phyloP scores from a whole-genome alignment of 2,113 vertebrate genomes.

The Clarias macrocephalus region DNA sequence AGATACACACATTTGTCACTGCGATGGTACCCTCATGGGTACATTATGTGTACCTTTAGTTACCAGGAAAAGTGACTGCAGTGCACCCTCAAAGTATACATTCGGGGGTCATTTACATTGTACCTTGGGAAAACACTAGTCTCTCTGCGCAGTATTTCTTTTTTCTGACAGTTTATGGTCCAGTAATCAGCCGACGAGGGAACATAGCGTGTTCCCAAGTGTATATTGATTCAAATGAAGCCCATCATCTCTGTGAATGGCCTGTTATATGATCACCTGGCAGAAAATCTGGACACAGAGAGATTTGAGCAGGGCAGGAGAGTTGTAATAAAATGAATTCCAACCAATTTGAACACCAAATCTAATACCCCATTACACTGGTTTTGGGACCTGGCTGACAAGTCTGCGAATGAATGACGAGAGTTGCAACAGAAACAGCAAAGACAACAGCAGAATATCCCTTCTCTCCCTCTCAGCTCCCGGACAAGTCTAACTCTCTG shows the following conservation, averaged over 20 bases:
- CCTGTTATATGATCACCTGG: conserved; percentile 24
- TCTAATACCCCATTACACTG: conserved; percentile 15
- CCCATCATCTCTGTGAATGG: conserved; percentile 3
- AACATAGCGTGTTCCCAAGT: conserved; percentile 16
- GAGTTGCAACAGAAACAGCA: background rate
- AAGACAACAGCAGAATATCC: background rate
- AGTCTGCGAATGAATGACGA: conserved; percentile 17
- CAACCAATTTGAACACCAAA: conserved; percentile 27
- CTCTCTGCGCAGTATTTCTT: background rate
- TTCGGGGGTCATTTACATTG: conserved; percentile 6
- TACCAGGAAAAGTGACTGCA: conserved; percentile 2
- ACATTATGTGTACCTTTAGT: background rate
- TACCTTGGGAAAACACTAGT: conserved; percentile 4
- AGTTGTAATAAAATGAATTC: conserved; percentile 18
- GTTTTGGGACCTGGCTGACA: background rate
- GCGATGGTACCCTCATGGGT: background rate
- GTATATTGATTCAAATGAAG: conserved; percentile 33
- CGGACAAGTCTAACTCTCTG: background rate
- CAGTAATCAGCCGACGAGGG: conserved; percentile 19
- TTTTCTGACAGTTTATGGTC: conserved; percentile 19
- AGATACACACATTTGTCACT: background rate
- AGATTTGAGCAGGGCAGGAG: conserved; percentile 6
- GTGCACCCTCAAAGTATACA: background rate
- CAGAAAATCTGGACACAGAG: conserved; percentile 13
- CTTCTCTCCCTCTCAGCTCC: background rate